These are phyloP conservation scores for Etheostoma perlongum DNA, from an alignment of 2,797 vertebrate species.

Conservation along the genomic window DNA sequence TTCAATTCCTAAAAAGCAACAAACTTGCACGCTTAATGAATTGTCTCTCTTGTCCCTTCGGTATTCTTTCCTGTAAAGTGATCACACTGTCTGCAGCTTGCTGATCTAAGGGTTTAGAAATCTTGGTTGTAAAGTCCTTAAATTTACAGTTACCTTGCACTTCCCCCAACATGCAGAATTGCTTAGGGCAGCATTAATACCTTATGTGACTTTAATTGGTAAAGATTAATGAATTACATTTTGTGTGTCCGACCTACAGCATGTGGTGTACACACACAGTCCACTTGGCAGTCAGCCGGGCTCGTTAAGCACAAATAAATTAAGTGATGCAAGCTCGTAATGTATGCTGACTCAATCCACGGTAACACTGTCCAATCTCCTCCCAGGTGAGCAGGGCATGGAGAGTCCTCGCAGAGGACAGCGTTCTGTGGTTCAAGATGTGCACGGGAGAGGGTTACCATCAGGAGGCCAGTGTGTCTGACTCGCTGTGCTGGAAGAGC, in stretches of 20 bases:
- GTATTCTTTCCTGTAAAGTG: not conserved
- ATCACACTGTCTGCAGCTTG: not conserved
- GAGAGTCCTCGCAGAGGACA: conserved; percentile 93
- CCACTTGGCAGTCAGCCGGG: conserved; percentile 49
- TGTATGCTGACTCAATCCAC: conserved; percentile 65
- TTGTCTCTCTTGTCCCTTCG: not conserved
- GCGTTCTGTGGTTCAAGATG: conserved; percentile 92
- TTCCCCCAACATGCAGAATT: not conserved
- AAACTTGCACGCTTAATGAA: not conserved
- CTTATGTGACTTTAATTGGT: conserved; percentile 31
- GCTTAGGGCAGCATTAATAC: conserved; percentile 12
- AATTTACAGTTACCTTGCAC: not conserved
- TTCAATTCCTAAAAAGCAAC: not conserved
- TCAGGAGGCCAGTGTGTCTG: conserved; percentile 84
- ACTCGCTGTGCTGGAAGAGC: conserved; percentile 93
- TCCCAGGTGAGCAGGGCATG: conserved; percentile 94
- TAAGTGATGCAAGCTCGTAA: conserved; percentile 58
- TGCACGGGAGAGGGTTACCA: conserved; percentile 91
- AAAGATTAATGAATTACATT: conserved; percentile 50
- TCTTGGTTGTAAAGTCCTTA: not conserved
- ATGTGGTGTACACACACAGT: conserved; percentile 1
- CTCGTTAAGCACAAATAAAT: conserved; percentile 55
- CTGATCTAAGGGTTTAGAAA: not conserved
- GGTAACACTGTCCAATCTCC: conserved; percentile 36
- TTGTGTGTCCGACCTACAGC: conserved; percentile 15